phyloP scores from a whole-genome alignment of 2,888 invertebrate genomes.

The Ganaspis brasiliensis region DNA sequence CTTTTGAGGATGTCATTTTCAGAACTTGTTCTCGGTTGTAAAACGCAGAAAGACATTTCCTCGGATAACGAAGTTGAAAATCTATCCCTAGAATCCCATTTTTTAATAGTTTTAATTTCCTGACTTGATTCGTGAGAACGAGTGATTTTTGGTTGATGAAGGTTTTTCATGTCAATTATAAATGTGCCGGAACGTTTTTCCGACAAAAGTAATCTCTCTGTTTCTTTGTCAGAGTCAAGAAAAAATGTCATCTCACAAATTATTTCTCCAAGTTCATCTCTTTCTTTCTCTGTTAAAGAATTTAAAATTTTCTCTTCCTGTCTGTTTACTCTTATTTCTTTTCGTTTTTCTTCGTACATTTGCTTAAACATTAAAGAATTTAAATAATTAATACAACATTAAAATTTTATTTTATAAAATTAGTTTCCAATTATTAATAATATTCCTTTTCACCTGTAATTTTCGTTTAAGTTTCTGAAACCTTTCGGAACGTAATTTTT shows the following conservation, averaged over 20 bases:
- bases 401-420: too few relatives aligned
- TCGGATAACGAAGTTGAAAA: background rate
- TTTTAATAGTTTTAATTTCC: conserved; percentile 29
- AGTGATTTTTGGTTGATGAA: conserved; percentile 6
- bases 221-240: conserved; percentile 15
- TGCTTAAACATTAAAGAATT: background rate
- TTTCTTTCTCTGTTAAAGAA: conserved; percentile 19
- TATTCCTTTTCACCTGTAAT: too few relatives aligned
- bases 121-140: background rate
- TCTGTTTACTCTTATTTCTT: conserved; percentile 28
- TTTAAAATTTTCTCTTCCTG: conserved; percentile 19
- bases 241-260: conserved; percentile 34
- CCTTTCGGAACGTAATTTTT: conserved; percentile 14
- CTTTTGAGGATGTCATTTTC: background rate
- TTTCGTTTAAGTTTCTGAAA: conserved; percentile 23
- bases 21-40: background rate
- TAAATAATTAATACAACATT: background rate
- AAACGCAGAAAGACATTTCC: background rate
- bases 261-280: conserved; percentile 21
- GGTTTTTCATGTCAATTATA: conserved; percentile 36
- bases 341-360: conserved; percentile 11
- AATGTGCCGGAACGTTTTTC: conserved; percentile 23
- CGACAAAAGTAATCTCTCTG: conserved; percentile 19
- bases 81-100: conserved; percentile 43
- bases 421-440: too few relatives aligned